These are phyloP conservation scores for Lophotis ruficrista DNA, from an alignment of 2,113 vertebrate genomes.

Conservation along the genomic window DNA sequence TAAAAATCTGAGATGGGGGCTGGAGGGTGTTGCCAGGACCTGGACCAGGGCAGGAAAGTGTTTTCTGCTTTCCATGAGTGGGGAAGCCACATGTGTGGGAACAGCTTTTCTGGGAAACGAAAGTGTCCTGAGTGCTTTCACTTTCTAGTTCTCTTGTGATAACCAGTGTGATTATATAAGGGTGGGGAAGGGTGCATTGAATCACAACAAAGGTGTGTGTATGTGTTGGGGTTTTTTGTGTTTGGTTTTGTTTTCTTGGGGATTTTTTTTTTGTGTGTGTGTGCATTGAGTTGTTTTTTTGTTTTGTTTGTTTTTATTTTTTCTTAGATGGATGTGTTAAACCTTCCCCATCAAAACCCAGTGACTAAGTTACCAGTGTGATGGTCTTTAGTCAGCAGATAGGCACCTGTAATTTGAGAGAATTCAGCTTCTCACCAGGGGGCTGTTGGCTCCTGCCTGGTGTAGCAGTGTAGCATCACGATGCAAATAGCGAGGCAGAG, in stretches of 20 bases:
- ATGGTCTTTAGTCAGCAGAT: background rate
- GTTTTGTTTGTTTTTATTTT: background rate
- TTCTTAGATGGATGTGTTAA: background rate
- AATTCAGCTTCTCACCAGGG: background rate
- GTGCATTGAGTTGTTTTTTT: background rate
- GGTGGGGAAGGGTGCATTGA: background rate
- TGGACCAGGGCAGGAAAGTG: background rate
- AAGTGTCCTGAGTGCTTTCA: background rate
- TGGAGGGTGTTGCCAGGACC: background rate
- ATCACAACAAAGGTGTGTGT: background rate
- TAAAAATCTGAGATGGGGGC: background rate
- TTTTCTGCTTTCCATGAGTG: background rate
- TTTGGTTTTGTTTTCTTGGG: background rate
- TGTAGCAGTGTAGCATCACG: background rate
- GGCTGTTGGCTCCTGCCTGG: background rate
- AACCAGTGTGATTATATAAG: background rate
- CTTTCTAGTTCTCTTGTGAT: constrained; percentile 15
- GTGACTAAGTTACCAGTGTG: background rate
- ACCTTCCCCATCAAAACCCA: background rate
- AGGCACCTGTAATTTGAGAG: background rate
- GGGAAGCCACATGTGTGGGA: background rate
- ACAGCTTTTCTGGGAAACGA: background rate
- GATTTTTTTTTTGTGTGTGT: background rate
- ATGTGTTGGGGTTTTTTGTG: background rate
- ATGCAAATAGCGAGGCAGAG: background rate